These are phyloP conservation scores for Drosophila miranda DNA, from an alignment of 1,140 invertebrate genomes.

Conservation along the genomic window DNA sequence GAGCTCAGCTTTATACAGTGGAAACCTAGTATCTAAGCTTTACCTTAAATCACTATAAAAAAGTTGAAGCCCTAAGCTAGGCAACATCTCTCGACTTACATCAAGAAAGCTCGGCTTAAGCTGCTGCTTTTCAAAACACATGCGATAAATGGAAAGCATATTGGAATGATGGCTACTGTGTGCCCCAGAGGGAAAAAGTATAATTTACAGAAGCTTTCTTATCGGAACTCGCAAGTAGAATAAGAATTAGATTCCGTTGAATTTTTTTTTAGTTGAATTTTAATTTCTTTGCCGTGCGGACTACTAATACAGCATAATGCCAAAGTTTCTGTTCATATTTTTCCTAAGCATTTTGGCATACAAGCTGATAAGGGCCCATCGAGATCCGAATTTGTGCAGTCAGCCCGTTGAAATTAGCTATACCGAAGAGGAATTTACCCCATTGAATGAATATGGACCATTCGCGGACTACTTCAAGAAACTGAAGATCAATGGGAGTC, in stretches of 20 bases:
- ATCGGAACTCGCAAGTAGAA: not conserved
- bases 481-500: conserved; percentile 1
- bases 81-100: too few species aligned
- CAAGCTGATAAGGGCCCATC: not conserved
- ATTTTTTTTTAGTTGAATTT: conserved; percentile 6
- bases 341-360: not conserved
- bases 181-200: too few species aligned
- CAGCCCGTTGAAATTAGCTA: not conserved
- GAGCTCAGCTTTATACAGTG: too few species aligned
- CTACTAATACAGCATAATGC: not conserved
- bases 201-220: too few species aligned
- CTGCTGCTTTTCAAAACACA: too few species aligned
- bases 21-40: too few species aligned
- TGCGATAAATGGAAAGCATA: too few species aligned
- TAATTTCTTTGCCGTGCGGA: not conserved
- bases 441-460: not conserved
- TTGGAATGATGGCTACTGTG: too few species aligned
- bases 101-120: too few species aligned
- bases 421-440: not conserved
- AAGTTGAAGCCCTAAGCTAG: too few species aligned
- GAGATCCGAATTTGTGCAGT: conserved; percentile 16
- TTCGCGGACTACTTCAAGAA: conserved; percentile 7
- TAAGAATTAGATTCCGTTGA: not conserved
- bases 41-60: too few species aligned
- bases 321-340: not conserved